phyloP scores from a whole-genome alignment of 2,888 invertebrate genomes.

The Apoda limacodes region DNA sequence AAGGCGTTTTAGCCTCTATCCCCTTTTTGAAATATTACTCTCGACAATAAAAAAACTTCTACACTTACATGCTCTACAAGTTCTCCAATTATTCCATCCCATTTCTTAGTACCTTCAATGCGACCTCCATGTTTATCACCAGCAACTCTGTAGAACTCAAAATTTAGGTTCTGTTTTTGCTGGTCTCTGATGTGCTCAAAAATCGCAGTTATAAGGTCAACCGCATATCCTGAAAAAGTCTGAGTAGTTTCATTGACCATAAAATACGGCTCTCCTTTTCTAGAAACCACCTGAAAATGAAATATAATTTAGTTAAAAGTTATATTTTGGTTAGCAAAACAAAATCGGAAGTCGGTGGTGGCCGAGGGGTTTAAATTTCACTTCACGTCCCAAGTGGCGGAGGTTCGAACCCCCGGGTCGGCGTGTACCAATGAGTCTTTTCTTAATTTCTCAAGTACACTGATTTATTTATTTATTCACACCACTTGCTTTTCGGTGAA shows the following conservation, averaged over 20 bases:
- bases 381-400: no score
- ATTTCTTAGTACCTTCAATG: slow-evolving; percentile 75
- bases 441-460: no score
- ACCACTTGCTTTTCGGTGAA: no score
- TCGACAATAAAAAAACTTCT: no score
- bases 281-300: slow-evolving; percentile 71
- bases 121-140: slow-evolving; percentile 76
- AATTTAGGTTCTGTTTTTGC: slow-evolving; percentile 54
- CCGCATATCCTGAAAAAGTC: slow-evolving; percentile 77
- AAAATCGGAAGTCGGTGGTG: no score
- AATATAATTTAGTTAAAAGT: no score
- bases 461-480: no score
- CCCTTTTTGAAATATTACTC: no score
- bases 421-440: no score
- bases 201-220: slow-evolving; percentile 86
- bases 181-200: slow-evolving; percentile 40
- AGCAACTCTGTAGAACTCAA: slow-evolving; percentile 74
- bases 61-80: slow-evolving; percentile 77
- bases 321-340: background rate
- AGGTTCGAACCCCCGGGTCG: no score
- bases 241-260: slow-evolving; percentile 27
- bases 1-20: no score
- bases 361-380: no score
- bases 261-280: slow-evolving; percentile 40
- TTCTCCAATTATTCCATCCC: slow-evolving; percentile 82